Conservation (phyloP, 2,797 vertebrate genomes). For the Hippopotamyrus pictus region DNA sequence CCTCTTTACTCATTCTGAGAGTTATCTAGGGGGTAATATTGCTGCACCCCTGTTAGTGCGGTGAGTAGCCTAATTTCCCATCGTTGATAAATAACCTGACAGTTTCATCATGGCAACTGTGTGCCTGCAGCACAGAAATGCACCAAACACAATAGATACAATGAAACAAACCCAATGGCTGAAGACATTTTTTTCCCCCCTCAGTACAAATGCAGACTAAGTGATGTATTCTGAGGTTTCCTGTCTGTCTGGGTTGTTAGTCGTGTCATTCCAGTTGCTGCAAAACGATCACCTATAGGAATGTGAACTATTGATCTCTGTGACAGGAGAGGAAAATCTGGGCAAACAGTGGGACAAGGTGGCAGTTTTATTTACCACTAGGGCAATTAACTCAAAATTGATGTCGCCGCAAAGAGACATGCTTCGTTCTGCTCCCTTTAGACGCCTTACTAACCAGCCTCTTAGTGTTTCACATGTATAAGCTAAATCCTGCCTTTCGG, state of each 20-base stretch:
- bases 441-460: too few species aligned
- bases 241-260: background rate
- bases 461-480: background rate
- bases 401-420: background rate
- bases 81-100: slow-evolving; percentile 41
- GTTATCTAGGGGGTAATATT: background rate
- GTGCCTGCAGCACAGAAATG: slow-evolving; percentile 32
- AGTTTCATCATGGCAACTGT: slow-evolving; percentile 49
- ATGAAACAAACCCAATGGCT: slow-evolving; percentile 11
- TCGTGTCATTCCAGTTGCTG: background rate
- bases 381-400: background rate
- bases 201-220: background rate
- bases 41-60: background rate
- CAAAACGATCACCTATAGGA: background rate
- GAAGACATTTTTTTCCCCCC: background rate
- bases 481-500: background rate
- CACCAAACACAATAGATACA: slow-evolving; percentile 24
- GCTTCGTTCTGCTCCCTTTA: background rate
- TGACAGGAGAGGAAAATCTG: background rate
- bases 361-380: background rate
- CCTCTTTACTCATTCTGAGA: background rate
- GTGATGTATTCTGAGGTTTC: background rate
- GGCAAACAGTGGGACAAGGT: background rate
- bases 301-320: background rate
- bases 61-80: slow-evolving; percentile 15